phyloP scores from a whole-genome alignment of 2,888 invertebrate genomes.

The Malthinus seriepunctatus region DNA sequence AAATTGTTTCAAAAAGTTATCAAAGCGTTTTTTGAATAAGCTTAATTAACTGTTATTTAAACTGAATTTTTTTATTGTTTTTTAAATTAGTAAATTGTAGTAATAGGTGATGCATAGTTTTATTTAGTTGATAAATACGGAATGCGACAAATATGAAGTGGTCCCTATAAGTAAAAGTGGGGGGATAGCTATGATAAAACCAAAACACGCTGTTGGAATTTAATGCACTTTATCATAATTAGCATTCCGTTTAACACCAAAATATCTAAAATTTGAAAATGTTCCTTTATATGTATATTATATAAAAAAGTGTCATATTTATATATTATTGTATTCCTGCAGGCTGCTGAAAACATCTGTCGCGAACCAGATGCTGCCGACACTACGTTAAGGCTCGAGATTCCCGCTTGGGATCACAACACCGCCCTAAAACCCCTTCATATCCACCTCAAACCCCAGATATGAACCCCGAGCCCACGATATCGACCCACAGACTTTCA shows the following conservation, averaged over 20 bases:
- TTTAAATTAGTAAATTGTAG: background rate
- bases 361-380: slow-evolving; percentile 41
- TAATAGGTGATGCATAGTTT: slow-evolving; percentile 48
- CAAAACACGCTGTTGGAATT: slow-evolving; percentile 49
- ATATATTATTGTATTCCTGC: slow-evolving; percentile 39
- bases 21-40: too few species aligned
- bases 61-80: too few species aligned
- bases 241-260: slow-evolving; percentile 45
- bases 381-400: slow-evolving; percentile 37
- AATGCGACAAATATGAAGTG: slow-evolving; percentile 51
- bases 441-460: slow-evolving; percentile 38
- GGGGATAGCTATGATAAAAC: slow-evolving; percentile 40
- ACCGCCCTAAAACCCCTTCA: slow-evolving; percentile 32
- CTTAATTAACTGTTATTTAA: too few species aligned
- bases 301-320: slow-evolving; percentile 27
- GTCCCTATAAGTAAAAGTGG: slow-evolving; percentile 43
- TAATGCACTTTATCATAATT: slow-evolving; percentile 51
- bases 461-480: slow-evolving; percentile 38
- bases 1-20: too few species aligned
- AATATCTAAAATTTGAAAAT: background rate
- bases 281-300: background rate
- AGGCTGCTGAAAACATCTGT: slow-evolving; percentile 41
- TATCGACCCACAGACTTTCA: slow-evolving; percentile 35
- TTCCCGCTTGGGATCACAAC: slow-evolving; percentile 31
- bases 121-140: slow-evolving; percentile 44